phyloP scores from a whole-genome alignment of 2,888 invertebrate genomes.

The Drosophila glabriapex region DNA sequence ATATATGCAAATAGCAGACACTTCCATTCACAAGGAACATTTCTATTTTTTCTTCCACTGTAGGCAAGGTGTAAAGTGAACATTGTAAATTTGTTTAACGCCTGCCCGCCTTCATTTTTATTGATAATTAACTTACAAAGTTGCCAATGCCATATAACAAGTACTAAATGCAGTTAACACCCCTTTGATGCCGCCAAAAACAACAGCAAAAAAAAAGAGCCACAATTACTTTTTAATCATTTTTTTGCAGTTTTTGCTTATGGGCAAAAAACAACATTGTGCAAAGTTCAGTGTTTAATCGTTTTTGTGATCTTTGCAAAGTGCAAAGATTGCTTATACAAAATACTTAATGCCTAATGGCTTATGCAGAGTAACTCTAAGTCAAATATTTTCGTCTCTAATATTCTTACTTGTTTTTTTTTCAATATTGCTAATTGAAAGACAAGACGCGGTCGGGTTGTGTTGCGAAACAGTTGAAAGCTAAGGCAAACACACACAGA shows the following conservation, averaged over 20 bases:
- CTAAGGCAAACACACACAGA: constrained; percentile 2
- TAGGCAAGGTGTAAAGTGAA: not conserved
- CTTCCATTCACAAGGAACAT: not conserved
- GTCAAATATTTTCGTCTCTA: not conserved
- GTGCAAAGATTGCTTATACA: not conserved
- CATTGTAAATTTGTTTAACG: not conserved
- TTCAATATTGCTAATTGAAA: constrained; percentile 61
- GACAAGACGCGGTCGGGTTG: constrained; percentile 11
- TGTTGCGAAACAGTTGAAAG: constrained; percentile 7
- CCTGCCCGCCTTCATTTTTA: not conserved
- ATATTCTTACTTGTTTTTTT: constrained; percentile 8
- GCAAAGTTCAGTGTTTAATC: not conserved
- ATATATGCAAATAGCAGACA: not conserved
- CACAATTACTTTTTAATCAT: not conserved
- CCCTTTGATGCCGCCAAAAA: not conserved
- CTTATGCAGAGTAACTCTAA: constrained; percentile 2
- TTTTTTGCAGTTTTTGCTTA: not conserved
- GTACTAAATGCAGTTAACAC: not conserved
- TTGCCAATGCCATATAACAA: not conserved
- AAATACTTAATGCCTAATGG: not conserved
- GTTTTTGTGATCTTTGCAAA: not conserved
- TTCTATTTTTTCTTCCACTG: not conserved
- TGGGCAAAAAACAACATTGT: not conserved
- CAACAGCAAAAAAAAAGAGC: not conserved
- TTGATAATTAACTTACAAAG: not conserved